Conservation (phyloP, 2,797 vertebrate genomes). For the Chelon auratus region DNA sequence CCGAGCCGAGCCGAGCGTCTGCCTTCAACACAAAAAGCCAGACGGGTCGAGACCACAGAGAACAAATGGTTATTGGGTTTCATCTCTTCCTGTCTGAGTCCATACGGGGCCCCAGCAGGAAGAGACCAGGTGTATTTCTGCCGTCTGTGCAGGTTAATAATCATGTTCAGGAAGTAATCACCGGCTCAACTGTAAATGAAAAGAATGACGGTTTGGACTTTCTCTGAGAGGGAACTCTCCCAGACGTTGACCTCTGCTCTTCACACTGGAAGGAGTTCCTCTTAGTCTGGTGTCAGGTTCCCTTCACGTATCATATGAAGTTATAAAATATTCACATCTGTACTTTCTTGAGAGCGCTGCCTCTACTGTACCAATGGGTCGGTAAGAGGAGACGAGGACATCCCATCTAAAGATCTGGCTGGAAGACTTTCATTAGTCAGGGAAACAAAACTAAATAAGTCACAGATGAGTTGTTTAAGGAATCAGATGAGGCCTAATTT, state of each 20-base stretch:
- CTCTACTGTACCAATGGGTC: constrained; percentile 7
- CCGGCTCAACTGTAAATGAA: no score
- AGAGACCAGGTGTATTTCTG: background rate
- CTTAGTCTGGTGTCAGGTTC: constrained; percentile 47
- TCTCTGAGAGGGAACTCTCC: no score
- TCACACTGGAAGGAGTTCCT: constrained; percentile 10
- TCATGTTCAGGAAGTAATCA: background rate
- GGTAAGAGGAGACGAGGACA: constrained; percentile 6
- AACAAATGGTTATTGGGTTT: constrained; percentile 44
- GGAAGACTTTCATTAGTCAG: no score
- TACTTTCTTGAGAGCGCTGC: constrained; percentile 31
- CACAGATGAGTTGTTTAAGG: no score
- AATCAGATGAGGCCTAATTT: no score
- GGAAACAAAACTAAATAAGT: no score
- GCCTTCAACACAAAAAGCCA: constrained; percentile 35
- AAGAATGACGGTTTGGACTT: no score
- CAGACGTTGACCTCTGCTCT: background rate
- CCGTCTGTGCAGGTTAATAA: no score
- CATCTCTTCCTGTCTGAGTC: constrained; percentile 30
- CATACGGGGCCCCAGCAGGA: constrained; percentile 48
- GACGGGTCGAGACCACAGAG: constrained; percentile 26
- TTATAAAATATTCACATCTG: constrained; percentile 68
- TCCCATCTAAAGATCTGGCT: background rate
- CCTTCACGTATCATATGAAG: constrained; percentile 46
- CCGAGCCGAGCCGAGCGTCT: background rate